Evolutionary conservation across 2,888 invertebrate genomes (phyloP), one percentile per base, ranked within the genome.

Genomic region (Pyrrhia umbra): DNA sequence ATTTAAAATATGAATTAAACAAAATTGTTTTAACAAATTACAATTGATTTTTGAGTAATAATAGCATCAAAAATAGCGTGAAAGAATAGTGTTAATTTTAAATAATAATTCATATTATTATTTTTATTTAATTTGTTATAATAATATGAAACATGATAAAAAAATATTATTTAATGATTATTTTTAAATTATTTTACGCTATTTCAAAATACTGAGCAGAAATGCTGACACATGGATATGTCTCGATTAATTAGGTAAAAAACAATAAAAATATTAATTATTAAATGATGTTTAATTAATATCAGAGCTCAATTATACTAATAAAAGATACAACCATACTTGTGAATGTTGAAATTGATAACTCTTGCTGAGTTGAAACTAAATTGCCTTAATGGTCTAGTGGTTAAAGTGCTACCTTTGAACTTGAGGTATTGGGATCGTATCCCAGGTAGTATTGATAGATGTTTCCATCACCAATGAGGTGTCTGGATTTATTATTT

Each of bases 151-250:
- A 65, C 37, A 47, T 1, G 47, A 50, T 20, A 15, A 10, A 20
- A 25, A 49, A 21, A 2, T 16, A 0, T 0, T 0, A 37, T 5
- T 23, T 27, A 15, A 10, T 10, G 6, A n/a, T n/a, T 5, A 4
- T 25, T 43, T 40, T 8, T 6, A 18, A 10, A 59, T 73, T 72
- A 49, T 49, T 65, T 67, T 56, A 79, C 45, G n/a, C 59, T 37
- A 59, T 54, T 70, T 40, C 5, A 25, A 68, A 64, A 67, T 50
- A 42, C 60, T 62, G 39, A 9, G 65, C 52, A 21, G 10, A 39
- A 37, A 25, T 16, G 49, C 67, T 73, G 43, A 75, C 83, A 84
- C 64, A 85, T 86, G 85, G 83, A 86, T 80, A 85, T 71, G 81
- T 84, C 83, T 84, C 83, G 2, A 47, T 1, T 23, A 1, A 4